Conservation (phyloP, 2,888 invertebrate genomes). For the Saturnia japonica region DNA sequence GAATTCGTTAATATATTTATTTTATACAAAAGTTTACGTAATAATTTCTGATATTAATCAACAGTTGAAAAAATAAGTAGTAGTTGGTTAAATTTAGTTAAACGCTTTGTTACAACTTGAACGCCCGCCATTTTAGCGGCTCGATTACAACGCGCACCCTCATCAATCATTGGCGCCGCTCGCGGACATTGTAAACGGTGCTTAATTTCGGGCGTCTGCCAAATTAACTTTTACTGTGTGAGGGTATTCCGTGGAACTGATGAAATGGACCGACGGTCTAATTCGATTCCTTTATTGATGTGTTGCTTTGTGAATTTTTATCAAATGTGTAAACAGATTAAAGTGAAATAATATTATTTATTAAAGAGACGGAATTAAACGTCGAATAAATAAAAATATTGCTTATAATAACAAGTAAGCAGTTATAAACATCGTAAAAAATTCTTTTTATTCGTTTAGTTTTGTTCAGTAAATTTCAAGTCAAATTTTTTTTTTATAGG, state of each 20-base stretch:
- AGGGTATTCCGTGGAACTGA: conserved; percentile 25
- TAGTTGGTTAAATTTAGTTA: background rate
- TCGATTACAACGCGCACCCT: conserved; percentile 43
- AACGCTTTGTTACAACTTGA: background rate
- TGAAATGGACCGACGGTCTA: conserved; percentile 24
- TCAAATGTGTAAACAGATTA: conserved; percentile 14
- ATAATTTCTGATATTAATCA: background rate
- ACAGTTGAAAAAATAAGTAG: background rate
- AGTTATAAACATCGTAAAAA: background rate
- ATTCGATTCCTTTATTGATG: conserved; percentile 23
- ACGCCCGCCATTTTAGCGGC: conserved; percentile 34
- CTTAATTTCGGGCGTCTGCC: conserved; percentile 59
- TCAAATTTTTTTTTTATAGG: background rate
- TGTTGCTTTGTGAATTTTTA: conserved; percentile 17
- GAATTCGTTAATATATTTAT: no score
- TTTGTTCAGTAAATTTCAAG: background rate
- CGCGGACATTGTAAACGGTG: conserved; percentile 63
- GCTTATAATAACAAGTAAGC: no score
- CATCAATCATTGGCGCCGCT: conserved; percentile 66
- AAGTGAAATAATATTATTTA: background rate
- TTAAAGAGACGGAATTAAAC: background rate
- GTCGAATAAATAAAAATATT: background rate
- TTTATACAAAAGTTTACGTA: background rate
- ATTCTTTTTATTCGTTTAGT: background rate
- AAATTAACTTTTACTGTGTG: conserved; percentile 51